Percentiles rank a stretch among this genome's conserved stretches.
Conservation (phyloP, 1,140 invertebrate species). For the Drosophila rufa region DNA sequence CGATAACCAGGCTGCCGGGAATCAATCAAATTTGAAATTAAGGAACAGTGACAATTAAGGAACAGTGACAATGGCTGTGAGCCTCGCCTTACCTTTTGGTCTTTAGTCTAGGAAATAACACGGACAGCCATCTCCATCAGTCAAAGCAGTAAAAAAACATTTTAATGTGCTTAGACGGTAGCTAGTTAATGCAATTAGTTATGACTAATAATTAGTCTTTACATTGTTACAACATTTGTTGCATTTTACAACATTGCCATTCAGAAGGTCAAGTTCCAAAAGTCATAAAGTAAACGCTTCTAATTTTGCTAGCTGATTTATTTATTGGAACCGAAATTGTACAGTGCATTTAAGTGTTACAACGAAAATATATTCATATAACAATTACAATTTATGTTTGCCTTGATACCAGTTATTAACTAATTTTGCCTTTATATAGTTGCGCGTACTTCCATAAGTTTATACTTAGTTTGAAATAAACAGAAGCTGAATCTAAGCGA, state of each 20-base stretch:
- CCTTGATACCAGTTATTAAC: constrained; percentile 59
- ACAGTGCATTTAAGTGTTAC: constrained; percentile 62
- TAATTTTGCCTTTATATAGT: constrained; percentile 65
- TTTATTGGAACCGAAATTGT: constrained; percentile 67
- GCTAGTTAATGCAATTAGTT: too few species aligned
- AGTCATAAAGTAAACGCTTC: background rate
- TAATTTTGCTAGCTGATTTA: constrained; percentile 63
- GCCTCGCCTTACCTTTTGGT: too few species aligned
- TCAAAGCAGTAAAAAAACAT: too few species aligned
- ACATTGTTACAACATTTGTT: too few species aligned
- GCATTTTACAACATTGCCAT: background rate
- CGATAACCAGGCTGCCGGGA: background rate
- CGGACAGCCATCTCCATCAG: too few species aligned
- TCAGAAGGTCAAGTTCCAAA: background rate
- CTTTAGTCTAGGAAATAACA: too few species aligned
- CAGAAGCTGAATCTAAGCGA: constrained; percentile 54
- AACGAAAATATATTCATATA: constrained; percentile 52
- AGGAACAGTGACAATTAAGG: too few species aligned
- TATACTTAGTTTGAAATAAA: constrained; percentile 57
- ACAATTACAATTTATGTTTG: constrained; percentile 52
- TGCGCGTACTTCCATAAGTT: constrained; percentile 43
- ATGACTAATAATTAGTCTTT: too few species aligned
- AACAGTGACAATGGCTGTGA: too few species aligned
- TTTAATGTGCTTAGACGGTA: background rate
- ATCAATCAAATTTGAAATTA: background rate